phyloP scores from a whole-genome alignment of 2,797 vertebrate species.

The Lagorchestes hirsutus region DNA sequence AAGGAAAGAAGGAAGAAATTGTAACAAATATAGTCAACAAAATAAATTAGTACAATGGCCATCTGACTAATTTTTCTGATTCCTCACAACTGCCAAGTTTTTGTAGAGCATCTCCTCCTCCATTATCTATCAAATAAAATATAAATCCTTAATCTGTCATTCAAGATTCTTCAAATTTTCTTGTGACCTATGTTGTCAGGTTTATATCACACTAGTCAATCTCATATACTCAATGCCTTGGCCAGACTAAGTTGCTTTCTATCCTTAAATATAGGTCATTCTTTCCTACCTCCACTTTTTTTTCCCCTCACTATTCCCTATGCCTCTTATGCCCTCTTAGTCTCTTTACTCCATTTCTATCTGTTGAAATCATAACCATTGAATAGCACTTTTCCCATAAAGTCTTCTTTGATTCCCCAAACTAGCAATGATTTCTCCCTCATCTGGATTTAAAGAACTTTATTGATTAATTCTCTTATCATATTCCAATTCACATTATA shows the following conservation, averaged over 20 bases:
- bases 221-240: background rate
- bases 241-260: background rate
- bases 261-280: background rate
- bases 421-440: background rate
- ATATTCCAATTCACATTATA: conserved; percentile 17
- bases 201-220: background rate
- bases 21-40: background rate
- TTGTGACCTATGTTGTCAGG: background rate
- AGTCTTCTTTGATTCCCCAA: background rate
- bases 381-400: background rate
- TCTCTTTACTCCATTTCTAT: background rate
- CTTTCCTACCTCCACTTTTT: background rate
- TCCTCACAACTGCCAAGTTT: background rate
- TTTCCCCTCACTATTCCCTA: background rate
- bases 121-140: background rate
- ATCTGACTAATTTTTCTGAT: background rate
- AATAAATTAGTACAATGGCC: background rate
- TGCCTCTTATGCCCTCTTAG: background rate
- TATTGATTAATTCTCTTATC: background rate
- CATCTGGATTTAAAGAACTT: background rate
- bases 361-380: background rate
- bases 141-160: background rate
- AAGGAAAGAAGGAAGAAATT: too few species aligned
- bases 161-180: background rate
- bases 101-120: background rate